Percentiles rank a stretch among this genome's conserved stretches.
These are phyloP conservation scores for Amorpha juglandis DNA, from an alignment of 2,888 invertebrate species.

Conservation along the genomic window DNA sequence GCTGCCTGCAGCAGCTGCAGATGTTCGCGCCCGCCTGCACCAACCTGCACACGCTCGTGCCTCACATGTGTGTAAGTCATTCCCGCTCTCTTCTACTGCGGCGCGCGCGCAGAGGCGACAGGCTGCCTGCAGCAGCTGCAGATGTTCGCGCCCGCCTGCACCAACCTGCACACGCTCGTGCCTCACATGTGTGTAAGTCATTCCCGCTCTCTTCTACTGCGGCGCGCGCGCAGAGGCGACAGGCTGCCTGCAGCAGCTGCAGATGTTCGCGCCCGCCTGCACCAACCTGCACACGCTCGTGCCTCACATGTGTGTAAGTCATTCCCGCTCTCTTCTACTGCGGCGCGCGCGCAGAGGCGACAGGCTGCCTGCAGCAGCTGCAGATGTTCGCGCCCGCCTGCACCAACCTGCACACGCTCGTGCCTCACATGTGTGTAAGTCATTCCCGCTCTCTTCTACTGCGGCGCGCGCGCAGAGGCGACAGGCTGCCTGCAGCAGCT, in stretches of 20 bases:
- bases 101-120: conserved; percentile 97
- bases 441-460: no score
- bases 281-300: conserved; percentile 96
- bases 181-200: conserved; percentile 94
- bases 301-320: conserved; percentile 94
- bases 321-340: no score
- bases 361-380: conserved; percentile 96
- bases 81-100: no score
- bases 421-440: conserved; percentile 96
- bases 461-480: conserved; percentile 97
- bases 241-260: conserved; percentile 97
- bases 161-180: conserved; percentile 95
- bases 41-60: conserved; percentile 95
- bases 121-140: conserved; percentile 98
- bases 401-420: conserved; percentile 95
- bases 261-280: conserved; percentile 97
- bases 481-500: conserved; percentile 98
- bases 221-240: conserved; percentile 98
- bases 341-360: no score
- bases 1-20: conserved; percentile 98
- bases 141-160: conserved; percentile 97
- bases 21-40: conserved; percentile 98
- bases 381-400: conserved; percentile 98
- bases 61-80: conserved; percentile 93
- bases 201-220: no score